Conservation (phyloP, 2,797 vertebrate species). For the Poeciliopsis paucimaculata region DNA sequence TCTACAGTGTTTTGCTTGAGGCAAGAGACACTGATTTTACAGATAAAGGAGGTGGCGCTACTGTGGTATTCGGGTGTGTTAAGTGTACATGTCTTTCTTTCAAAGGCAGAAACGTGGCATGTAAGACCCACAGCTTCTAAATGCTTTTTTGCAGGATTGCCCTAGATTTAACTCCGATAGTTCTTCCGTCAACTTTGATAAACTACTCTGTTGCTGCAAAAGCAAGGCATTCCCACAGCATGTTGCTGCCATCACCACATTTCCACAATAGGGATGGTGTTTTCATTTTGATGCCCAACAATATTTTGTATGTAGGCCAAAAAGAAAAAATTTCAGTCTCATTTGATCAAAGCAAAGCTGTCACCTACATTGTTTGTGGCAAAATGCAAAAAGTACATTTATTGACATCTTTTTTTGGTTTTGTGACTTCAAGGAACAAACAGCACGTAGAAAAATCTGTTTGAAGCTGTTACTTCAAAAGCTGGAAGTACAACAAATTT, state of each 20-base stretch:
- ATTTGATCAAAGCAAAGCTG: background rate
- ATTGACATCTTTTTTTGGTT: background rate
- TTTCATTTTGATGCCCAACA: background rate
- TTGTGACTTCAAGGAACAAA: background rate
- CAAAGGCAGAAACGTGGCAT: conserved; percentile 11
- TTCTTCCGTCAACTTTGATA: background rate
- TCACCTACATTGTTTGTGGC: background rate
- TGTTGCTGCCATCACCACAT: background rate
- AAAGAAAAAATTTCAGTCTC: background rate
- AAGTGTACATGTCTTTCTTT: background rate
- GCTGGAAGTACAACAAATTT: background rate
- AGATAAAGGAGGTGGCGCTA: background rate
- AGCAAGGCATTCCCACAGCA: background rate
- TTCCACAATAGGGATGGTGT: background rate
- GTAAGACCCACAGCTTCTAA: background rate
- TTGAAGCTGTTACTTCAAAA: background rate
- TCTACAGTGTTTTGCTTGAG: conserved; percentile 24
- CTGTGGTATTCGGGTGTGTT: background rate
- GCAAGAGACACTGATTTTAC: conserved; percentile 20
- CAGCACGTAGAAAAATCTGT: background rate
- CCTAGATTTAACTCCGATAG: background rate
- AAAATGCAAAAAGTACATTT: background rate
- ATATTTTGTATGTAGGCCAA: background rate
- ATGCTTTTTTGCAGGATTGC: background rate
- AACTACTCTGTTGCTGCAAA: background rate